These are phyloP conservation scores for Tricholaema leucomelas DNA, from an alignment of 2,113 vertebrate species.

Conservation along the genomic window DNA sequence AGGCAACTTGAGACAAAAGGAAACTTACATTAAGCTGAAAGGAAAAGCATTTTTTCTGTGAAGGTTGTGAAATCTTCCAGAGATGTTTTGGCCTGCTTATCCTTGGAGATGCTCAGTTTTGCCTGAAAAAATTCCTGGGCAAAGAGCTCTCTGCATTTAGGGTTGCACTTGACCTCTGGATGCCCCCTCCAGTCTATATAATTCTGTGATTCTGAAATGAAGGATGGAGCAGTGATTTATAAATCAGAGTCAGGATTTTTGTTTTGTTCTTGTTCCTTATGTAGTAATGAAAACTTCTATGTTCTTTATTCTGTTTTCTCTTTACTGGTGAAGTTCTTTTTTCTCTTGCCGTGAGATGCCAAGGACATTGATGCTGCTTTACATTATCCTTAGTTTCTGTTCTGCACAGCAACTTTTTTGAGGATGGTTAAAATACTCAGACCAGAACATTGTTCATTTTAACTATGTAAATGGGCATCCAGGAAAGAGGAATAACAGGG, in stretches of 20 bases:
- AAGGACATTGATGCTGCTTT: neutral
- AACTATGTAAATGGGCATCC: too few relatives aligned
- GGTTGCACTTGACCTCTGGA: neutral
- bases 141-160: neutral
- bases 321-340: neutral
- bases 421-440: neutral
- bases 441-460: neutral
- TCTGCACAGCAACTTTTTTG: neutral
- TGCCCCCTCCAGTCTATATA: accelerated
- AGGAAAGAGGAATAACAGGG: neutral
- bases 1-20: neutral
- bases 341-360: neutral
- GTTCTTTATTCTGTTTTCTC: neutral
- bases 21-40: neutral
- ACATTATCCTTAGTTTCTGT: neutral
- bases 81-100: neutral
- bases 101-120: neutral
- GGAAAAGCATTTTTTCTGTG: neutral
- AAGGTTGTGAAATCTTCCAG: neutral
- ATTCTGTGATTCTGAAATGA: neutral
- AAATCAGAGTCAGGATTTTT: neutral
- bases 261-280: neutral
- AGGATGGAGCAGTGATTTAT: neutral
- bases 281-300: neutral
- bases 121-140: neutral